Evolutionary conservation across 2,113 vertebrate species (phyloP).

Genomic region (Pungitius pungitius): DNA sequence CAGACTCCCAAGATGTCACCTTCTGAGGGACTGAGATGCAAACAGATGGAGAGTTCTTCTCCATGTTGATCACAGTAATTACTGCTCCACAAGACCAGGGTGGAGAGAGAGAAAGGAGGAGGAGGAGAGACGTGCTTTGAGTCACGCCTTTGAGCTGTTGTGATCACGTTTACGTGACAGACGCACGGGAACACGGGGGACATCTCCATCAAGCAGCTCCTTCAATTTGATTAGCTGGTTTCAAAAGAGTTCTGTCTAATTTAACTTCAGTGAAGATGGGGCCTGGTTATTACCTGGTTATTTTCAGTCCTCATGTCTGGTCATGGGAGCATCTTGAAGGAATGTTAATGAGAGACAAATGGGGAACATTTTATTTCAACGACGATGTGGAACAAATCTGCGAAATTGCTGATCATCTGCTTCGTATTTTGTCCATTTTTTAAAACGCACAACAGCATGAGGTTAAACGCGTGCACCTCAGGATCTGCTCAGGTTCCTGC

Average conservation of each 20-base stretch:
- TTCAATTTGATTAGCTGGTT: slow-evolving; percentile 32
- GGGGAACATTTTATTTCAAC: slow-evolving; percentile 6
- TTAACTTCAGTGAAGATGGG: slow-evolving; percentile 24
- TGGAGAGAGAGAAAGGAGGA: slow-evolving; percentile 32
- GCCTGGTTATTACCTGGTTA: slow-evolving; percentile 5
- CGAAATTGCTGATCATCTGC: neutral
- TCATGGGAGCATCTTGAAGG: slow-evolving; percentile 31
- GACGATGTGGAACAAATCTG: neutral
- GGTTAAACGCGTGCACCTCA: slow-evolving; percentile 9
- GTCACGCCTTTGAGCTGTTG: slow-evolving; percentile 41
- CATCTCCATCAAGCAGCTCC: slow-evolving; percentile 41
- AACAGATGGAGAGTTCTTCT: slow-evolving; percentile 9
- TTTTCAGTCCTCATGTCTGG: slow-evolving; percentile 31
- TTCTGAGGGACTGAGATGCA: neutral
- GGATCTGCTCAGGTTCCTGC: neutral
- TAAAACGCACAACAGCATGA: neutral
- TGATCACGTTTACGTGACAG: slow-evolving; percentile 24
- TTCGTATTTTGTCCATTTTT: neutral
- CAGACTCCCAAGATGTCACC: neutral
- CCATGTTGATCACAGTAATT: slow-evolving; percentile 39
- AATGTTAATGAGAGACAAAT: slow-evolving; percentile 10
- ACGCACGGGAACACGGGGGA: slow-evolving; percentile 28
- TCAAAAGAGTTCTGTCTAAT: slow-evolving; percentile 47
- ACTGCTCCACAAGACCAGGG: slow-evolving; percentile 11
- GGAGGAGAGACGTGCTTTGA: slow-evolving; percentile 15